phyloP scores from a whole-genome alignment of 2,888 invertebrate genomes.

The Oscheius sp. region DNA sequence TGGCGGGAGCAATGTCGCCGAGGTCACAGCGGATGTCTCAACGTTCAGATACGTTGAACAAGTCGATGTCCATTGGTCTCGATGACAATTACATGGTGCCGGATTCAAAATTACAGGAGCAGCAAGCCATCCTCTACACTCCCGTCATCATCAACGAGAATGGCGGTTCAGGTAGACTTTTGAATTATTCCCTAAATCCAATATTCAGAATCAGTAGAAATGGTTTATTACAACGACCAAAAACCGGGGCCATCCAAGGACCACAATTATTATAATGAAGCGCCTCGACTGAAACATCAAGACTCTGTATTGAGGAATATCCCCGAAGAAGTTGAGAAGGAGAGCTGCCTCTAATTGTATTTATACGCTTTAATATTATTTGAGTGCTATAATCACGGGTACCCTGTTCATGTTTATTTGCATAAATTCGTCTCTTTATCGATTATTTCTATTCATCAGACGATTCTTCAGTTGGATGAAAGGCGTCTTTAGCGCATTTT shows the following conservation, averaged over 20 bases:
- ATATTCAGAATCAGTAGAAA: constrained; percentile 18
- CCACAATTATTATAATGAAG: constrained; percentile 28
- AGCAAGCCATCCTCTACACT: constrained; percentile 51
- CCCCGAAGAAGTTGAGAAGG: constrained; percentile 30
- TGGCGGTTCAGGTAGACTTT: constrained; percentile 38
- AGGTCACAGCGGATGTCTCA: background rate
- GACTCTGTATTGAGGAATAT: constrained; percentile 20
- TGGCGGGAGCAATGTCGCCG: constrained; percentile 33
- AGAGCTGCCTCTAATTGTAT: constrained; percentile 23
- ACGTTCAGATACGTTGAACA: constrained; percentile 1
- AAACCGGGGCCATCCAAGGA: constrained; percentile 3
- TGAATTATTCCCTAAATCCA: background rate
- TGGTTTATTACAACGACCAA: constrained; percentile 23
- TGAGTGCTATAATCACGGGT: constrained; percentile 23
- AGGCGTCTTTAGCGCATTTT: constrained; percentile 9
- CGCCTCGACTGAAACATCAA: constrained; percentile 2
- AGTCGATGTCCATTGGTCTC: constrained; percentile 21
- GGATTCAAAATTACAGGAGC: constrained; percentile 38
- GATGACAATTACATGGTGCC: constrained; percentile 50
- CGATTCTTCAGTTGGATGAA: background rate
- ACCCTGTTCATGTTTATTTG: background rate
- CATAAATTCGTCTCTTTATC: constrained; percentile 10
- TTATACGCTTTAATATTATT: background rate
- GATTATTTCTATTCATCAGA: background rate
- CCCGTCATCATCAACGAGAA: constrained; percentile 55